Base-by-base conservation (phyloP, 2,113 vertebrate species). In the Neolamprologus falcicula region DNA sequence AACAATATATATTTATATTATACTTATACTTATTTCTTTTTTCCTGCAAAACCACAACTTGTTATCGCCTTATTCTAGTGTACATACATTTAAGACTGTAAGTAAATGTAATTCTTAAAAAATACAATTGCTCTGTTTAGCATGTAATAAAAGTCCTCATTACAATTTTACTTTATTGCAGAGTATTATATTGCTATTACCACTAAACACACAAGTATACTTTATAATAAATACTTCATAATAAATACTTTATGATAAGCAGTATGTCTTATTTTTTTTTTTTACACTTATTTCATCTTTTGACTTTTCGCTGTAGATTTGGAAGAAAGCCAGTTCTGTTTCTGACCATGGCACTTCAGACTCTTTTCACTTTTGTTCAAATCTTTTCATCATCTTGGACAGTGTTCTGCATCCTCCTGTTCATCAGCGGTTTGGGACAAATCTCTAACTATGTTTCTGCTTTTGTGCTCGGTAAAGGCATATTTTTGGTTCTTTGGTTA, bases 251-350 rank as follows among this genome's bases (percentile, higher is more conserved):
- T 71, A 71, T 71, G n/a, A 40, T 42, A 71, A 2, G n/a, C 66
- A 71, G 35, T 71, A 42, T 68, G 24, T 79, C 24, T 17, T 50
- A 7, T 7, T 76, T 66, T 3, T 68, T 52, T 7, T 8, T 21
- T 71, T 71, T 14, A 71, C 42, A 47, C 5, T 61, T 53, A 3
- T 71, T 80, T 1, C 1, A 28, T 35, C 21, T 7, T 28, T 66
- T 28, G 8, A 9, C 7, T 42, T 55, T n/a, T 53, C 11, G 7
- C 14, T 17, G 19, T 45, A 99, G 98, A 87, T 98, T 96, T 95
- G 98, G 98, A 85, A 97, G 98, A 93, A 99, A 98, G 92, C 97
- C 97, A 4, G 93, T 98, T 78, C 95, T 99, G 7, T 98, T 98
- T 92, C 89, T 85, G 71, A 98, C 98, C 40, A 95, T 98, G 95